A percentile compares a stretch with the other conserved stretches of the same genome.
Evolutionary conservation across 2,888 invertebrate species (phyloP).

Genomic region (Melangyna quadrimaculata): DNA sequence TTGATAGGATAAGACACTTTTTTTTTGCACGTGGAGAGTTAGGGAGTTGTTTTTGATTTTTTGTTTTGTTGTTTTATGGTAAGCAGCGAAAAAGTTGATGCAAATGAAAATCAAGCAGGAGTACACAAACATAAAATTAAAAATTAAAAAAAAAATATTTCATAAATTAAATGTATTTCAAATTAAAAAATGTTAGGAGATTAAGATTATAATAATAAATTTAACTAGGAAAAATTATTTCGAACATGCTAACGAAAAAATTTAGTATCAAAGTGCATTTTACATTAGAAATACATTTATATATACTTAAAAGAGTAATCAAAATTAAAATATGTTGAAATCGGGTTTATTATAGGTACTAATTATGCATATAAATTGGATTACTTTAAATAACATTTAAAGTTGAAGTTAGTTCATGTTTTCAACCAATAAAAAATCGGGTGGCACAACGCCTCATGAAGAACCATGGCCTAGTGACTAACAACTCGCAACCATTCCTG

Average conservation of each 20-base stretch:
- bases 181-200: not conserved
- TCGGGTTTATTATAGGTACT: no score
- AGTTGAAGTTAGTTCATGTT: no score
- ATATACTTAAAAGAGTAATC: not conserved
- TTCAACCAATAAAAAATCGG: no score
- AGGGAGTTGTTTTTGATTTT: constrained; percentile 2
- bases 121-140: constrained; percentile 52
- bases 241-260: not conserved
- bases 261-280: not conserved
- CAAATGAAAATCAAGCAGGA: constrained; percentile 55
- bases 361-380: no score
- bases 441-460: no score
- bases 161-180: not conserved
- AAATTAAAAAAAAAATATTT: constrained; percentile 33
- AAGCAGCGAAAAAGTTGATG: constrained; percentile 30
- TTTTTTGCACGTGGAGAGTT: not conserved
- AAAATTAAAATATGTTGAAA: not conserved
- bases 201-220: not conserved
- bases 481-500: no score
- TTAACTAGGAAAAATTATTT: no score
- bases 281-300: not conserved
- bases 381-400: no score
- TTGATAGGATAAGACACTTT: constrained; percentile 80
- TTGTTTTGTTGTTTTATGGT: constrained; percentile 1
- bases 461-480: no score